phyloP scores from a whole-genome alignment of 1,140 invertebrate species.

The Periplaneta americana region DNA sequence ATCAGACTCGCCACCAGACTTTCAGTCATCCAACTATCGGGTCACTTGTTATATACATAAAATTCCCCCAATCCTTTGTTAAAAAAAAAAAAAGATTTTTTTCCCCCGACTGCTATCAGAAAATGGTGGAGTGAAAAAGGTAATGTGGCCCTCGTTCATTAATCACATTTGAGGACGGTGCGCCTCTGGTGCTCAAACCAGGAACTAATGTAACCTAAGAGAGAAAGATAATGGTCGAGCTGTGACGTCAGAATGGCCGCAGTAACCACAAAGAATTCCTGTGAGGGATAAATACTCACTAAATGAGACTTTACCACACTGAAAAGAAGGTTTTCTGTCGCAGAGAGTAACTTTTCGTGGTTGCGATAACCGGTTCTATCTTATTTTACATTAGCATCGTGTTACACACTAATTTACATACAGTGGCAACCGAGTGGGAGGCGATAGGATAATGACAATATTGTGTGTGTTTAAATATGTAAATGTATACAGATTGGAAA shows the following conservation, averaged over 20 bases:
- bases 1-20: neutral
- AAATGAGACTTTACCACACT: no score
- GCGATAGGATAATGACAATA: no score
- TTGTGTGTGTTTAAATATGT: no score
- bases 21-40: neutral
- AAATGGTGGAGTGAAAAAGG: neutral
- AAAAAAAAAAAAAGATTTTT: neutral
- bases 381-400: no score
- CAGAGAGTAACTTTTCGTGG: no score
- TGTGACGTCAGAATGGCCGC: neutral
- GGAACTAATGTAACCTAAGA: neutral
- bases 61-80: neutral
- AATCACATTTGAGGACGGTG: neutral
- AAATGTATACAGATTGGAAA: no score
- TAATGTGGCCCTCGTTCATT: neutral
- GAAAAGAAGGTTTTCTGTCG: no score
- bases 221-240: neutral
- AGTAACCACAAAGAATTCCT: neutral
- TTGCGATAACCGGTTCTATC: no score
- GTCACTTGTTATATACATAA: neutral
- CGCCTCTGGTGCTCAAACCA: neutral
- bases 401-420: no score
- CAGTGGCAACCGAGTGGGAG: no score
- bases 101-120: neutral
- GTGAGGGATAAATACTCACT: neutral